phyloP scores from a whole-genome alignment of 2,113 vertebrate genomes.

The Mus pahari region DNA sequence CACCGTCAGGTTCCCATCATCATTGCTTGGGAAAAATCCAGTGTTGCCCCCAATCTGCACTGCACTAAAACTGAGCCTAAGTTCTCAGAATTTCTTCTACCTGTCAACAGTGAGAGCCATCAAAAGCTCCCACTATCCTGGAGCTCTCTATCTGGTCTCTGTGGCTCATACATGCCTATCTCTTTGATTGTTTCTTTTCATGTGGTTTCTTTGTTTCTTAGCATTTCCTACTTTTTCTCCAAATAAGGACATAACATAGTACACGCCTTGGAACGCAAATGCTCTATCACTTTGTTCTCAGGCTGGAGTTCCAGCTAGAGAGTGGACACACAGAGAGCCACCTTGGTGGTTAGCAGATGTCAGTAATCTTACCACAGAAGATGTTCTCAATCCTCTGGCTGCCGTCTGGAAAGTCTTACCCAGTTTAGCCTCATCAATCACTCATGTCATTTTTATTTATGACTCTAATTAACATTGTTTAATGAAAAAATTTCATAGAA shows the following conservation, averaged over 20 bases:
- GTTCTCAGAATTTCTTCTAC: not conserved
- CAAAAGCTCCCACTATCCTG: not conserved
- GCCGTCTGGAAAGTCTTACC: not conserved
- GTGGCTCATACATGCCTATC: not conserved
- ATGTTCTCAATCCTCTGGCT: not conserved
- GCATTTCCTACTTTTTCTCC: not conserved
- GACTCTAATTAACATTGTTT: not conserved
- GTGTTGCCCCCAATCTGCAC: not conserved
- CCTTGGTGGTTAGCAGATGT: not conserved
- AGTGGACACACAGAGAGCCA: not conserved
- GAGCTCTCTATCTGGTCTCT: not conserved
- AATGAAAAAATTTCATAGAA: not conserved
- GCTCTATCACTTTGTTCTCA: not conserved
- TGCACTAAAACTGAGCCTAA: not conserved
- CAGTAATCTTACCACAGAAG: not conserved
- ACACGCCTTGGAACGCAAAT: not conserved
- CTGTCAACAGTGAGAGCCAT: not conserved
- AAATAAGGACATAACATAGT: not conserved
- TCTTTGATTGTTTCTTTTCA: not conserved
- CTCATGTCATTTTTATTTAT: slow-evolving; percentile 33
- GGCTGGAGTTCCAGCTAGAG: not conserved
- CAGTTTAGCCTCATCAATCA: not conserved
- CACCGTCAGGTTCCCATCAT: not conserved
- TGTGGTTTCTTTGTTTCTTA: not conserved
- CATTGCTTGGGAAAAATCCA: not conserved